Evolutionary conservation across 2,797 vertebrate species (phyloP), one percentile per base, ranked within the genome.

Genomic region (Manis pentadactyla): DNA sequence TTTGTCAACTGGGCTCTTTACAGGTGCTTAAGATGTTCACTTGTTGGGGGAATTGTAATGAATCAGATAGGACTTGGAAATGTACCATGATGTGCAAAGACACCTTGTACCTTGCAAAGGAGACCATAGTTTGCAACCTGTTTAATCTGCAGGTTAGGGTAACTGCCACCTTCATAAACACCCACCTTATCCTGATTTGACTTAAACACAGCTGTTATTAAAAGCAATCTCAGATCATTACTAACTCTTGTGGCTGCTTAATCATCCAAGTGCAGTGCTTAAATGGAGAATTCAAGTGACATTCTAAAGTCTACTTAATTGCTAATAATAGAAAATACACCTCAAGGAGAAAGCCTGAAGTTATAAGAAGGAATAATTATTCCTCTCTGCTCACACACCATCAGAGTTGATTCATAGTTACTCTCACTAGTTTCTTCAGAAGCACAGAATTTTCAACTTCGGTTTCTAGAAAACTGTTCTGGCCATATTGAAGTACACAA

Each of bases 291-390:
- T 97, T 98, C 97, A 98, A 98, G 96, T 98, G 95, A 98, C 98
- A 98, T 98, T 98, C 95, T 97, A 97, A 97, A 96, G 95, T 98
- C 98, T 93, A 97, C 90, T 98, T 97, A 97, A 98, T 98, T 98
- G 92, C 97, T 98, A 98, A 98, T 98, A 98, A 98, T 97, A 98
- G 98, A 97, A 98, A 95, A 98, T 97, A 94, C 51, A 97, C 96
- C 86, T 98, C 96, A 98, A 98, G 97, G 98, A 98, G 98, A 98
- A 98, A 93, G 55, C 55, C 37, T 90, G 37, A 93, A 97, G 96
- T 97, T 97, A 97, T 93, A 96, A 97, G 97, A 98, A 98, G 96
- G 98, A 90, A 94, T 87, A 89, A 85, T 87, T 95, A 92, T 66
- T 97, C 90, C 85, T n/a, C 68, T 98, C 90, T 94, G 96, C 34